Base-by-base conservation (phyloP, 2,888 invertebrate species). In the Drosophila ustulata region DNA sequence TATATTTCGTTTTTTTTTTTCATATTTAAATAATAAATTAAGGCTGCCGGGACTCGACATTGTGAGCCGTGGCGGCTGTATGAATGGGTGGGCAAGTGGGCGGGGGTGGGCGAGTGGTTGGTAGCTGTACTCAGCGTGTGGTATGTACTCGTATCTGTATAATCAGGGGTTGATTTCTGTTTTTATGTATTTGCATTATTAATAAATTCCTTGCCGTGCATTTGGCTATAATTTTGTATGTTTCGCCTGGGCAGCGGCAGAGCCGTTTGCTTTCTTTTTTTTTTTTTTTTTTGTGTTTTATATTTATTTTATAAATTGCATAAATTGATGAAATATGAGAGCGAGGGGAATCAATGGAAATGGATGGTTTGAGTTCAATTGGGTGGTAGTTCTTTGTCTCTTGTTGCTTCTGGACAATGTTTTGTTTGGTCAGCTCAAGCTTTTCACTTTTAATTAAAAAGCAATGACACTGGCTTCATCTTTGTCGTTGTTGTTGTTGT, bases 21-120 rank as follows among this genome's bases (percentile, higher is more conserved):
- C 80, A 89, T 87, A 87, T 87, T 87, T 87, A 87, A 87, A 87
- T 87, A 89, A 89, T 87, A 87, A 89, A 87, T 87, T 89, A 88
- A 89, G 89, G 71, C 78, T 87, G 75, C 51, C 62, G 61, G 71
- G 84, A 66, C 68, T 64, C 82, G 49, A 63, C 73, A 67, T 68
- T 65, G 62, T 47, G 78, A 69, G 51, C 39, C 45, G 65, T 32
- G 70, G 57, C 47, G 57, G 32, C 39, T 57, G 34, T 46, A 30
- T 53, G 52, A 34, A 11, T 55, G 32, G 11, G 23, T 34, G 25
- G 41, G 4, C 13, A 34, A 11, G 30, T 56, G 45, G 32, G 45
- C 45, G 30, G n/a, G 8, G 32, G 18, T 45, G 55, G 50, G 51
- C 46, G 25, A 45, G 28, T 41, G 39, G 65, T 55, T 52, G 49